Evolutionary conservation across 2,797 vertebrate species (phyloP).

Genomic region (Pangasius djambal): DNA sequence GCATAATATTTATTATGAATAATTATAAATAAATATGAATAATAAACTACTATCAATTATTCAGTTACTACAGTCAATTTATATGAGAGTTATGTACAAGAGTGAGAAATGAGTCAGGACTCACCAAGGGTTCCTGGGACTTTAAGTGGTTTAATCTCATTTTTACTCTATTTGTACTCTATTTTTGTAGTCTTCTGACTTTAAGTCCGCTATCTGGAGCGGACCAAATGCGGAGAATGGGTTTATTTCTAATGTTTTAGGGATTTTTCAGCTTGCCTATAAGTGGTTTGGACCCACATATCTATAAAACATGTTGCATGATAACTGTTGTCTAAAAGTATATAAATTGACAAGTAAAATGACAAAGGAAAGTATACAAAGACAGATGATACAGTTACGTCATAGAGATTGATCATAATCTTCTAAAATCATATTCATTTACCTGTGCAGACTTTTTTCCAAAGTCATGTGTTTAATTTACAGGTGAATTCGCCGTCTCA

Average conservation of each 20-base stretch:
- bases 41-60: neutral
- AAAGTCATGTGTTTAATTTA: neutral
- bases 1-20: constrained; percentile 16
- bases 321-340: neutral
- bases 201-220: neutral
- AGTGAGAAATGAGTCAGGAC: neutral
- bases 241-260: neutral
- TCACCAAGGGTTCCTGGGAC: neutral
- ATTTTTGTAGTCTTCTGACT: neutral
- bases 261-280: neutral
- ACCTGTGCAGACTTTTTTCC: neutral
- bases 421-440: neutral
- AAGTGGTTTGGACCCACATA: neutral
- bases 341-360: neutral
- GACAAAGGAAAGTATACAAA: neutral
- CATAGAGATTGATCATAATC: neutral
- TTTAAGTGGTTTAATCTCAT: neutral
- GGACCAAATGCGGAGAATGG: neutral
- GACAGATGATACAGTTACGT: neutral
- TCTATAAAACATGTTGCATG: neutral
- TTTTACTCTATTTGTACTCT: neutral
- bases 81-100: neutral
- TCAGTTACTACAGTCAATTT: neutral
- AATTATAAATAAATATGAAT: neutral
- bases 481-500: neutral